A percentile compares a stretch with the other conserved stretches of the same genome.
These are phyloP conservation scores for Anodontia alba DNA, from an alignment of 2,888 invertebrate species.

Conservation along the genomic window DNA sequence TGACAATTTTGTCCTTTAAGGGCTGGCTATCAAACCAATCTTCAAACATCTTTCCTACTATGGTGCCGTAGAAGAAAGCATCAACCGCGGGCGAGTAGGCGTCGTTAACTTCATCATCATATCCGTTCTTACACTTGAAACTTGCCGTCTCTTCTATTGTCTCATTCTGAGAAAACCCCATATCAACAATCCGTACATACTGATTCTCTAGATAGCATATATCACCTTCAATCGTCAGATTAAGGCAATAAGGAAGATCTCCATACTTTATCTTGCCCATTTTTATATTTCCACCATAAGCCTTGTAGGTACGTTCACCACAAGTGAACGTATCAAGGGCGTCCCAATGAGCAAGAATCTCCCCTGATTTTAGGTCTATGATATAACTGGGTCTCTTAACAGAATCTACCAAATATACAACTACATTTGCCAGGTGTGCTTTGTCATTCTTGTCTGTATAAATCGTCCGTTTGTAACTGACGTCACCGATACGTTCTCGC, in stretches of 20 bases:
- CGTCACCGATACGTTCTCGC: conserved; percentile 21
- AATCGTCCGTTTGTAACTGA: conserved; percentile 13
- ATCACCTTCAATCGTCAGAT: conserved; percentile 39
- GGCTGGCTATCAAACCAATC: conserved; percentile 62
- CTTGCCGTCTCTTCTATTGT: conserved; percentile 43
- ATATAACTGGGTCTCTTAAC: conserved; percentile 60
- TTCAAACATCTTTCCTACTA: conserved; percentile 66
- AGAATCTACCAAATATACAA: conserved; percentile 44
- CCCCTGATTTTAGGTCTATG: conserved; percentile 64
- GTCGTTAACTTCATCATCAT: conserved; percentile 63
- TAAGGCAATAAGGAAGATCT: conserved; percentile 48
- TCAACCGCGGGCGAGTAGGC: conserved; percentile 66
- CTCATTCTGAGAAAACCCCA: conserved; percentile 35
- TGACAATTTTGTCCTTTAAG: conserved; percentile 48
- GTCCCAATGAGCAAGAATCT: conserved; percentile 53
- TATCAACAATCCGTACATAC: conserved; percentile 66
- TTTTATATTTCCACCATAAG: conserved; percentile 66
- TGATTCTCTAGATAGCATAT: conserved; percentile 66
- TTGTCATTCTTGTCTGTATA: conserved; percentile 34
- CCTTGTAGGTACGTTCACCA: conserved; percentile 30
- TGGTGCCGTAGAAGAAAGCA: conserved; percentile 65
- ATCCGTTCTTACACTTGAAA: conserved; percentile 57
- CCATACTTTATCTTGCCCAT: conserved; percentile 63
- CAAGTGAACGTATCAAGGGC: conserved; percentile 52
- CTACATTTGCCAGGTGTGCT: conserved; percentile 43